Conservation (phyloP, 2,113 vertebrate genomes). For the Steatornis caripensis region DNA sequence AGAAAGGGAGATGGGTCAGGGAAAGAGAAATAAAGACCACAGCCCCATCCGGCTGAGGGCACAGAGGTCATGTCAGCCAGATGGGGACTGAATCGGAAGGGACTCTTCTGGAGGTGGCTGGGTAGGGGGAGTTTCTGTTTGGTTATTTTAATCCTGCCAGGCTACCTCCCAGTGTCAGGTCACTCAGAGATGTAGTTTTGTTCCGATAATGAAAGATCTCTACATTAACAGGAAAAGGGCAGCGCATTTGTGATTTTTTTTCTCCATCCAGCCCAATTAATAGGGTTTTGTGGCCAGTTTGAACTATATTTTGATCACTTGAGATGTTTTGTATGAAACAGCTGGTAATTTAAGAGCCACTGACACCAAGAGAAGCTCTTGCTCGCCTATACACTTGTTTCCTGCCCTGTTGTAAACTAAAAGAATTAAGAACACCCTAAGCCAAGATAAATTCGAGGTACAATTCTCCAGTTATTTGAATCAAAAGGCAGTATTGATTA, state of each 20-base stretch:
- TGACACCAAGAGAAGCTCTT: neutral
- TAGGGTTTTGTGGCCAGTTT: neutral
- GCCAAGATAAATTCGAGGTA: conserved; percentile 20
- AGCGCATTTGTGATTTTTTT: neutral
- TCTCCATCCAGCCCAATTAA: neutral
- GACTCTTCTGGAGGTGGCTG: neutral
- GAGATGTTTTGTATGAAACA: neutral
- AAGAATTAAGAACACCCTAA: neutral
- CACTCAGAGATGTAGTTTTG: neutral
- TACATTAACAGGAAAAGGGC: neutral
- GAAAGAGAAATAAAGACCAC: neutral
- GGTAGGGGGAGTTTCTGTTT: neutral
- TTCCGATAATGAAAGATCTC: neutral
- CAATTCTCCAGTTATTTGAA: neutral
- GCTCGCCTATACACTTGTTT: neutral
- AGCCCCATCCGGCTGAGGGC: neutral
- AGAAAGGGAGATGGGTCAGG: neutral
- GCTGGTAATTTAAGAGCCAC: neutral
- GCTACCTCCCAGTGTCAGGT: neutral
- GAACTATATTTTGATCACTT: neutral
- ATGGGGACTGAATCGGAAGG: neutral
- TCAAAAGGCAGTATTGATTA: conserved; percentile 50
- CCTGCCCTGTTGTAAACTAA: neutral
- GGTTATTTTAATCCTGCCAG: neutral
- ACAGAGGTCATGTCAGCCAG: neutral